These are phyloP conservation scores for Adrianichthys oophorus DNA, from an alignment of 2,797 vertebrate species.

Conservation along the genomic window DNA sequence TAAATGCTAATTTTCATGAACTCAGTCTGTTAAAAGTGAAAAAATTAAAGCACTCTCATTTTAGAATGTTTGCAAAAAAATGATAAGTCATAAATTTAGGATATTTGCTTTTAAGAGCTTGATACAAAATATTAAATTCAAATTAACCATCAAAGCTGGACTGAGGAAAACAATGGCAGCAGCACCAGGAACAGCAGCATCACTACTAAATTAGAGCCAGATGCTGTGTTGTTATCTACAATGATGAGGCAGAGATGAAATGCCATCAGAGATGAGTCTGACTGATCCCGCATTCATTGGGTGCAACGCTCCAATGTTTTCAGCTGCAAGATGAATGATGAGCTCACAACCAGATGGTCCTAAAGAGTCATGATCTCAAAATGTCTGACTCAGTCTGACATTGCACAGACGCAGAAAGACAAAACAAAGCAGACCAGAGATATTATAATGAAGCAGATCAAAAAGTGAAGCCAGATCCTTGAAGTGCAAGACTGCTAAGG, in stretches of 20 bases:
- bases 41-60: background rate
- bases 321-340: constrained; percentile 17
- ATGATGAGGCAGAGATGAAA: constrained; percentile 17
- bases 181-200: background rate
- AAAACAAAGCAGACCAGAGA: constrained; percentile 1
- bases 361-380: constrained; percentile 13
- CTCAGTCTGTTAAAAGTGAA: background rate
- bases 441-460: constrained; percentile 2
- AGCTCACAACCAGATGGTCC: constrained; percentile 27
- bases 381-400: constrained; percentile 13
- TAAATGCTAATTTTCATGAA: constrained; percentile 9
- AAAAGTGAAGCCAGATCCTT: constrained; percentile 5
- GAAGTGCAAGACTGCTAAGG: background rate
- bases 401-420: constrained; percentile 4
- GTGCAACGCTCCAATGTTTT: constrained; percentile 11
- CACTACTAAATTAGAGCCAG: constrained; percentile 10
- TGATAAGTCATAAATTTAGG: background rate
- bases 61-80: background rate
- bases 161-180: background rate
- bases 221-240: constrained; percentile 19
- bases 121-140: background rate
- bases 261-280: constrained; percentile 12
- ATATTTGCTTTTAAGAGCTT: background rate
- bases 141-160: background rate
- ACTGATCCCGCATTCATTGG: constrained; percentile 17